These are phyloP conservation scores for Notothenia rossii DNA, from an alignment of 2,113 vertebrate species.

Conservation along the genomic window DNA sequence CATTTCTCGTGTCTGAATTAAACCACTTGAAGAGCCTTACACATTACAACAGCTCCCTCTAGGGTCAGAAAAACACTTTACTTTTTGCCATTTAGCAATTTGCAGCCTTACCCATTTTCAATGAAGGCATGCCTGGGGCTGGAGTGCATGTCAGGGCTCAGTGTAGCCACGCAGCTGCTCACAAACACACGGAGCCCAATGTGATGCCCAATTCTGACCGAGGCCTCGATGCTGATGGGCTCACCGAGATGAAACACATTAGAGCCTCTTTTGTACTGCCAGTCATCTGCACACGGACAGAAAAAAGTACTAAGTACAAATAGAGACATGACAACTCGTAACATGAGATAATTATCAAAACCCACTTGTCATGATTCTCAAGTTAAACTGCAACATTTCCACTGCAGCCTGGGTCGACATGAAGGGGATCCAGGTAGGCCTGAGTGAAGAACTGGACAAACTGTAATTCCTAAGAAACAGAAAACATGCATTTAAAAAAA, in stretches of 20 bases:
- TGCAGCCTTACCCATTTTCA: no score
- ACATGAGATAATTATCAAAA: accelerated
- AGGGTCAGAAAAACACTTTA: no score
- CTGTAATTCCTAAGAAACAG: slow-evolving; percentile 69
- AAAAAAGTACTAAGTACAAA: not conserved
- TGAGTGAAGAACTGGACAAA: slow-evolving; percentile 67
- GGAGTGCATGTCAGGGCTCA: no score
- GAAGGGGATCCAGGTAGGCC: slow-evolving; percentile 77
- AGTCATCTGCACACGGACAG: slow-evolving; percentile 65
- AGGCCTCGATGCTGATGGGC: slow-evolving; percentile 73
- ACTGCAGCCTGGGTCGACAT: slow-evolving; percentile 55
- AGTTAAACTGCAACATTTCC: slow-evolving; percentile 59
- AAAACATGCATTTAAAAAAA: not conserved
- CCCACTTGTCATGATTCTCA: slow-evolving; percentile 77
- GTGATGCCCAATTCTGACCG: slow-evolving; percentile 66
- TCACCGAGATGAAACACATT: slow-evolving; percentile 69
- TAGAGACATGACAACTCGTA: not conserved
- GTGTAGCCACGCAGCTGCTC: no score
- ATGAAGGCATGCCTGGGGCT: no score
- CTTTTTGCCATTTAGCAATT: no score
- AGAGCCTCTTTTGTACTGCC: slow-evolving; percentile 55
- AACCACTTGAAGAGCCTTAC: no score
- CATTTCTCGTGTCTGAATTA: no score
- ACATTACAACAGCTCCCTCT: no score
- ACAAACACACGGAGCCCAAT: slow-evolving; percentile 73